A percentile compares a stretch with the other conserved stretches of the same genome.
Conservation (phyloP, 2,888 invertebrate genomes). For the Rhamphomyia laevipes region DNA sequence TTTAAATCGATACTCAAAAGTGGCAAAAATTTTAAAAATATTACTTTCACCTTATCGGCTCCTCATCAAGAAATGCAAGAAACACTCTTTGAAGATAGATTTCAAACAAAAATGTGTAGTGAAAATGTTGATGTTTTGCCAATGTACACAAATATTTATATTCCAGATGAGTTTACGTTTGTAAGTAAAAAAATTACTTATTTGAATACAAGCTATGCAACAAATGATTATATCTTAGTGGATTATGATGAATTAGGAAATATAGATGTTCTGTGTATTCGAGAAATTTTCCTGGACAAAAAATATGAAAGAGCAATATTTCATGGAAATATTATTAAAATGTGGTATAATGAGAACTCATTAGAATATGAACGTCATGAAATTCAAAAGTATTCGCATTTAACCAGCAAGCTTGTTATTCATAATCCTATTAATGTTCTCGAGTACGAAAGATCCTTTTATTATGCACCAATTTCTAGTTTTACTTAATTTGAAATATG, state of each 20-base stretch:
- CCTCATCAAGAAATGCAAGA: conserved; percentile 2
- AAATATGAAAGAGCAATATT: background rate
- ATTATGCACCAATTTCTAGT: no score
- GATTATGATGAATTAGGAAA: background rate
- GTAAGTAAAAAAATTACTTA: background rate
- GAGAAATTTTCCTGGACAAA: background rate
- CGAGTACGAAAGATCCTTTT: no score
- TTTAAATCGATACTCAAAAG: conserved; percentile 15
- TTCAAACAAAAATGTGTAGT: background rate
- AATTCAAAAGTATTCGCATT: no score
- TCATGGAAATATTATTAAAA: background rate
- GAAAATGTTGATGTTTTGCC: background rate
- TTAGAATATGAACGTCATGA: background rate
- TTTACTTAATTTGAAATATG: no score
- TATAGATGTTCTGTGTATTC: background rate
- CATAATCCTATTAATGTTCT: no score
- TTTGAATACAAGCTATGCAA: background rate
- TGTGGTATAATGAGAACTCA: background rate
- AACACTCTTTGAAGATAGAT: background rate
- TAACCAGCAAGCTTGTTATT: no score
- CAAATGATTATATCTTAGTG: background rate
- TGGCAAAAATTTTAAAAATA: conserved; percentile 17
- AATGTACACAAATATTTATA: background rate
- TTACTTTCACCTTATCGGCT: background rate
- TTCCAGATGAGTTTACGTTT: background rate